Evolutionary conservation across 2,797 vertebrate genomes (phyloP), one percentile per base, ranked within the genome.

Genomic region (Apogon talboti): DNA sequence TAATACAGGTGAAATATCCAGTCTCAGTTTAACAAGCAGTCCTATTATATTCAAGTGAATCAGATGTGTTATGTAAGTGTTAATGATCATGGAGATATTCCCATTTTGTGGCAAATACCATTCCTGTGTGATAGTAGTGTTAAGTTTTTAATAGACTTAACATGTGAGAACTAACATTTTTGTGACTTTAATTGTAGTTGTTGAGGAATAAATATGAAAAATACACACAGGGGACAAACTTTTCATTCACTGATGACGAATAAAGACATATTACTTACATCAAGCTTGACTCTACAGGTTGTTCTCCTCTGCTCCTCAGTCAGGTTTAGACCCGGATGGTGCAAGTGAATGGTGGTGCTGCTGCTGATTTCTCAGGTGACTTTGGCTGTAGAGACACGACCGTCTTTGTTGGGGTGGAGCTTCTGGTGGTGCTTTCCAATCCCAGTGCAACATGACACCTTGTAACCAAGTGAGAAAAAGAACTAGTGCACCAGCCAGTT

Each of bases 351-450:
- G 74, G 10, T 65, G 76, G 55, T 66, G 43, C 73, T 82, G 74
- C 78, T 80, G 56, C 65, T 59, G 76, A 72, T 74, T 51, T 77
- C 73, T 74, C 89, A 91, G 90, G 89, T 92, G 81, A 84, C 71
- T 64, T 58, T 11, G 67, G 68, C 72, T 65, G 57, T 67, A 76
- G 70, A 74, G 67, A 46, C 48, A 11, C 38, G 7, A 51, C 74
- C 62, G 47, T 74, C 68, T 64, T 14, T 64, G 47, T 16, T 1
- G 51, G 72, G 92, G 91, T 16, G 91, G 92, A 84, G 88, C 71
- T 70, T 42, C 24, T 2, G 30, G 10, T 7, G 11, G 11, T 30
- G 30, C 21, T 53, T 71, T 65, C 90, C 87, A 88, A 82, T 82
- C 84, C 46, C 44, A 70, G 28, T 42, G 66, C 58, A 78, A 55